Evolutionary conservation across 1,140 invertebrate species (phyloP).

Genomic region (Zaprionus lachaisei): DNA sequence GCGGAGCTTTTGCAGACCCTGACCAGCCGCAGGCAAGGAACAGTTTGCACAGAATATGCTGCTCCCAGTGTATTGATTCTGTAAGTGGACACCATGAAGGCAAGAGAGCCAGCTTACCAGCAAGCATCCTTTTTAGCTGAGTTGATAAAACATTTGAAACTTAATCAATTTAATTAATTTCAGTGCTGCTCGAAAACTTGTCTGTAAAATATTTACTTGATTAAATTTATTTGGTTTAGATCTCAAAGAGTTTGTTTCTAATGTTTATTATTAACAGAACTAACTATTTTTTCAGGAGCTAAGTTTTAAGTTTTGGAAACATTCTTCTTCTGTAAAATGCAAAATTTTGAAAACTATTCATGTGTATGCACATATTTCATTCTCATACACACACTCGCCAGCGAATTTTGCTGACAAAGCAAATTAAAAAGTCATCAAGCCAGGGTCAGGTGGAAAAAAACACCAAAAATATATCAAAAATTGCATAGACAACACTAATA

Average conservation of each 20-base stretch:
- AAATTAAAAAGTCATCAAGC: slow-evolving; percentile 32
- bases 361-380: slow-evolving; percentile 7
- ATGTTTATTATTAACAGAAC: not conserved
- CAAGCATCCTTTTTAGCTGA: not conserved
- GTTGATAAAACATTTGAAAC: not conserved
- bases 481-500: slow-evolving; percentile 53
- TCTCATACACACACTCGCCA: slow-evolving; percentile 1
- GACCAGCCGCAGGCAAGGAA: not conserved
- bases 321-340: not conserved
- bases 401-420: slow-evolving; percentile 54
- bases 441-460: slow-evolving; percentile 12
- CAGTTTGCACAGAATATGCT: slow-evolving; percentile 22
- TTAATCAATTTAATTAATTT: not conserved
- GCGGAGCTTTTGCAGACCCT: slow-evolving; percentile 21
- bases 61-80: slow-evolving; percentile 37
- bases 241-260: not conserved
- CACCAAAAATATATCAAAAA: slow-evolving; percentile 36
- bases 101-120: not conserved
- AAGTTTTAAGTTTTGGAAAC: not conserved
- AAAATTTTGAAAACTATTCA: slow-evolving; percentile 25
- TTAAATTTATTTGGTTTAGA: not conserved
- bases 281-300: not conserved
- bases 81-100: slow-evolving; percentile 25
- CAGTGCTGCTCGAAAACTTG: not conserved
- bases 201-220: not conserved